Percentiles rank a stretch among this genome's conserved stretches.
Evolutionary conservation across 1,140 invertebrate genomes (phyloP).

Genomic region (Cotesia glomerata): DNA sequence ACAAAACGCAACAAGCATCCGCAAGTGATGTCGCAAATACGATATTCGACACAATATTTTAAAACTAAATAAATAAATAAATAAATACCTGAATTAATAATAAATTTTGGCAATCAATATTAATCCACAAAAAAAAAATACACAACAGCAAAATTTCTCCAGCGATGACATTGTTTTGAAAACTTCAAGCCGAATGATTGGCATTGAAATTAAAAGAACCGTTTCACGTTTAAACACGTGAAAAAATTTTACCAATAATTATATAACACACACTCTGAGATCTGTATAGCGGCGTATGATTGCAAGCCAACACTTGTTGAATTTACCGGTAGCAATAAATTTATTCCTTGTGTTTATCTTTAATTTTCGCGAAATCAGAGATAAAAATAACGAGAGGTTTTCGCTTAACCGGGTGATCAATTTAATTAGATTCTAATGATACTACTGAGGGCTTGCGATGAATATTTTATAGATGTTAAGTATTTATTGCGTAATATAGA

Average conservation of each 20-base stretch:
- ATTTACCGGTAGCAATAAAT: background rate
- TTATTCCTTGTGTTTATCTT: background rate
- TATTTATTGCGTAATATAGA: slow-evolving; percentile 3
- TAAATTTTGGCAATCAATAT: too few species aligned
- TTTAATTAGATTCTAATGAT: background rate
- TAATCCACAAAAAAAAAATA: background rate
- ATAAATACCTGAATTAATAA: too few species aligned
- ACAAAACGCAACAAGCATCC: too few species aligned
- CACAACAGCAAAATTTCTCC: background rate
- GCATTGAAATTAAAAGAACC: background rate
- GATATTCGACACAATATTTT: too few species aligned
- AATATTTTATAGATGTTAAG: background rate
- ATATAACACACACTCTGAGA: background rate
- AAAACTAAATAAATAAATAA: too few species aligned
- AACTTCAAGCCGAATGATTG: background rate
- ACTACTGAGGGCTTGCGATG: background rate
- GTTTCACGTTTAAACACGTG: background rate
- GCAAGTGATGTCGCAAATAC: too few species aligned
- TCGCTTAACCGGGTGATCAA: background rate
- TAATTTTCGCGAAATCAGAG: background rate
- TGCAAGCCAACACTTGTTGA: background rate
- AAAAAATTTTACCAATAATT: slow-evolving; percentile 1
- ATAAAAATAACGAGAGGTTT: too few species aligned
- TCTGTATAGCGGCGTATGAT: background rate
- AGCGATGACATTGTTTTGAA: background rate